A percentile compares a stretch with the other conserved stretches of the same genome.
Conservation (phyloP, 2,797 vertebrate species). For the Trichosurus vulpecula region DNA sequence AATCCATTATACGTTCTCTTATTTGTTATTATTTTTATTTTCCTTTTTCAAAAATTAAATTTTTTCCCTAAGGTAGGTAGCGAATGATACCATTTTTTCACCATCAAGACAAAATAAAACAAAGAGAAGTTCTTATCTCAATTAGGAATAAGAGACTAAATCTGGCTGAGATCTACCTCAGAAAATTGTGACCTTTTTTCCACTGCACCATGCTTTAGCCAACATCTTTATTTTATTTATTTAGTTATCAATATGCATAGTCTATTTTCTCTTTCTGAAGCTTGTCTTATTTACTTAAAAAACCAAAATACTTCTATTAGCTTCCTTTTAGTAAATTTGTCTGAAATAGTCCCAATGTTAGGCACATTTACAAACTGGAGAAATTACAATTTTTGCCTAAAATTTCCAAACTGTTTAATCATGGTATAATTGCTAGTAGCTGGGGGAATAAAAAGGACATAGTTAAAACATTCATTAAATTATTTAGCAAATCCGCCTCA, state of each 20-base stretch:
- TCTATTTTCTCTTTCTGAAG: constrained; percentile 31
- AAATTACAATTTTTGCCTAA: not conserved
- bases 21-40: not conserved
- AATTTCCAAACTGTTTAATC: not conserved
- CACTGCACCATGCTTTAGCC: not conserved
- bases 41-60: not conserved
- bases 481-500: constrained; percentile 23
- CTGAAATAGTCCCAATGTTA: constrained; percentile 23
- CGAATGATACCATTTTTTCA: not conserved
- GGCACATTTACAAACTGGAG: constrained; percentile 21
- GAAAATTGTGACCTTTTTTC: constrained; percentile 27
- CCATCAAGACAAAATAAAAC: not conserved
- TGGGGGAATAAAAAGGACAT: not conserved
- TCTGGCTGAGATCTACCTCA: not conserved
- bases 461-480: constrained; percentile 19
- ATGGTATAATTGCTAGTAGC: not conserved
- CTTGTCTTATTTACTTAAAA: constrained; percentile 28
- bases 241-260: constrained; percentile 1
- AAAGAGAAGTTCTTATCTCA: constrained; percentile 36
- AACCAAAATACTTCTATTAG: constrained; percentile 10
- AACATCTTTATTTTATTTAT: not conserved
- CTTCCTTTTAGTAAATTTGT: constrained; percentile 35
- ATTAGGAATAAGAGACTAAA: constrained; percentile 7
- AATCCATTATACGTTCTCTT: not conserved
- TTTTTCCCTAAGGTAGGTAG: not conserved